Evolutionary conservation across 2,888 invertebrate genomes (phyloP).

Genomic region (Seladonia tumulorum): DNA sequence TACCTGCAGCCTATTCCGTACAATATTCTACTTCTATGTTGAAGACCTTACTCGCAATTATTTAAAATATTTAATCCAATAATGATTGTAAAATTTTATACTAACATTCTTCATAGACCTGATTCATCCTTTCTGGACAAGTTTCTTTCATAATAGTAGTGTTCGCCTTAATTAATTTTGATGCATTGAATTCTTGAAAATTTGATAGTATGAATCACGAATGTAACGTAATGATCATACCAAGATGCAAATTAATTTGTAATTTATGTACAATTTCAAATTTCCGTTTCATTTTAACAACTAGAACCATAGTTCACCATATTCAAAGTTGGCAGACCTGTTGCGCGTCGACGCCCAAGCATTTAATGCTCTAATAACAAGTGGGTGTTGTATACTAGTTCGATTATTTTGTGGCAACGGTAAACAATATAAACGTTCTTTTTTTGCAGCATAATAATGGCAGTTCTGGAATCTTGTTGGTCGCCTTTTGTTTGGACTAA

Average conservation of each 20-base stretch:
- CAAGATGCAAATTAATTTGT: background rate
- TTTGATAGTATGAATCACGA: background rate
- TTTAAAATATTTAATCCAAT: background rate
- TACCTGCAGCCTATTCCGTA: background rate
- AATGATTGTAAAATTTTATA: background rate
- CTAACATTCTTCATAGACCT: background rate
- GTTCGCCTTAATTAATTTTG: background rate
- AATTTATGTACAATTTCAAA: background rate
- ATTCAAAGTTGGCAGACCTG: slow-evolving; percentile 64
- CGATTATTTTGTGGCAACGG: slow-evolving; percentile 16
- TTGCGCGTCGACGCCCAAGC: slow-evolving; percentile 69
- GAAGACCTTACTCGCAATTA: background rate
- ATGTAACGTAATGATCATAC: background rate
- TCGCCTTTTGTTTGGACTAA: slow-evolving; percentile 95
- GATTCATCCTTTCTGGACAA: slow-evolving; percentile 19
- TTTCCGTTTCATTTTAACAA: background rate
- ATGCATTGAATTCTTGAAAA: background rate
- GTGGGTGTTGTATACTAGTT: slow-evolving; percentile 52
- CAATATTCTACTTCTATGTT: background rate
- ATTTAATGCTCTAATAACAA: slow-evolving; percentile 55
- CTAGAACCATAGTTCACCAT: slow-evolving; percentile 1
- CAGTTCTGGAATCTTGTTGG: slow-evolving; percentile 92
- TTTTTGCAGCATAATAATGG: slow-evolving; percentile 86
- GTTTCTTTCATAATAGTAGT: background rate
- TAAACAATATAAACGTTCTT: slow-evolving; percentile 24